Evolutionary conservation across 2,888 invertebrate genomes (phyloP).

Genomic region (Busseola fusca): DNA sequence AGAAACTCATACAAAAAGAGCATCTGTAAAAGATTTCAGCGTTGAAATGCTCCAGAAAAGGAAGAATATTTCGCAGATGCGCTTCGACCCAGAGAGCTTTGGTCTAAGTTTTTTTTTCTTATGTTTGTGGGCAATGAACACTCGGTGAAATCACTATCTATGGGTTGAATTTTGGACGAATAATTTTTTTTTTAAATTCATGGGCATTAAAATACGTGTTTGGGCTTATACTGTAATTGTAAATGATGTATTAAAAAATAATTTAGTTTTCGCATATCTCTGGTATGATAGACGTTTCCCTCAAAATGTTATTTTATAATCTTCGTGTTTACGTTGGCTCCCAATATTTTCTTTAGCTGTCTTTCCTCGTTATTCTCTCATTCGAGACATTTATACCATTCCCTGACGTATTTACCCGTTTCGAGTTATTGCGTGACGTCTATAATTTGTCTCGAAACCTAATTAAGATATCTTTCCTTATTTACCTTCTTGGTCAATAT

Average conservation of each 20-base stretch:
- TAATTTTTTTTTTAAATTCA: constrained; percentile 22
- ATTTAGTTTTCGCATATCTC: not conserved
- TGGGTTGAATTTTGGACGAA: not conserved
- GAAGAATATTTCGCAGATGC: constrained; percentile 36
- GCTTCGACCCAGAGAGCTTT: constrained; percentile 25
- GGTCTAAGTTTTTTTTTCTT: constrained; percentile 8
- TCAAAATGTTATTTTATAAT: not conserved
- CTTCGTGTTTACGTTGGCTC: not conserved
- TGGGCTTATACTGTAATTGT: constrained; percentile 16
- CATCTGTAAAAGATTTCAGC: constrained; percentile 42
- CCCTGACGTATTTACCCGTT: not conserved
- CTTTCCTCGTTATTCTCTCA: not conserved
- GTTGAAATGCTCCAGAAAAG: constrained; percentile 40
- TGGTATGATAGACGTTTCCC: not conserved
- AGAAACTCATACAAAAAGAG: constrained; percentile 37
- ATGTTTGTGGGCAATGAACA: not conserved
- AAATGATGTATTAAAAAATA: constrained; percentile 6
- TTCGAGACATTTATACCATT: not conserved
- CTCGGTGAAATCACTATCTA: not conserved
- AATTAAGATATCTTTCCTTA: constrained; percentile 1
- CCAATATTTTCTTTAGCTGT: not conserved
- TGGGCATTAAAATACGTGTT: constrained; percentile 7
- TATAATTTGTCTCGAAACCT: not conserved
- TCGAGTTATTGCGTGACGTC: not conserved
- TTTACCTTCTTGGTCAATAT: constrained; percentile 7